These are phyloP conservation scores for Caenorhabditis wallacei DNA, from an alignment of 2,888 invertebrate genomes.

Conservation along the genomic window DNA sequence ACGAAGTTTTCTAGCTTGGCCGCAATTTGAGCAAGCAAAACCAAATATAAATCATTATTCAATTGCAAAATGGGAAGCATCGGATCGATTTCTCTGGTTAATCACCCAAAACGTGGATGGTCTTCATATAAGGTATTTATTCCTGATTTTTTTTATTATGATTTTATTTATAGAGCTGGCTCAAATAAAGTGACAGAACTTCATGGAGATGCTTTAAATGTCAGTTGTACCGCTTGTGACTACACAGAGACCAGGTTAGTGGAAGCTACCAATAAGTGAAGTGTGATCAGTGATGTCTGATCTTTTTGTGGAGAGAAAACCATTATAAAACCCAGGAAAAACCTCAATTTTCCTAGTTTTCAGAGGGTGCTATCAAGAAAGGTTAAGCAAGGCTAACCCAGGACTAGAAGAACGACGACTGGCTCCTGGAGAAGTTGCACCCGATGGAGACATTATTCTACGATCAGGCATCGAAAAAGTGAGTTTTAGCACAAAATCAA, in stretches of 20 bases:
- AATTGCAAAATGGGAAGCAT: constrained; percentile 87
- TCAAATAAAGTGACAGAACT: constrained; percentile 90
- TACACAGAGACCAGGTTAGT: constrained; percentile 64
- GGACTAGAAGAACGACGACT: constrained; percentile 78
- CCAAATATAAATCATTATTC: constrained; percentile 91
- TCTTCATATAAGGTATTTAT: constrained; percentile 87
- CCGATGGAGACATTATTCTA: constrained; percentile 90
- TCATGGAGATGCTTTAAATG: constrained; percentile 88
- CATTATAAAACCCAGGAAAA: too few relatives aligned
- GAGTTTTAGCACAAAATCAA: not conserved
- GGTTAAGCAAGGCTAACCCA: constrained; percentile 88
- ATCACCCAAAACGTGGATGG: constrained; percentile 98
- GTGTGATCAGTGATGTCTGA: too few relatives aligned
- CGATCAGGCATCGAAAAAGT: constrained; percentile 86
- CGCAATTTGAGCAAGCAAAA: constrained; percentile 87
- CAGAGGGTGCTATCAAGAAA: constrained; percentile 90
- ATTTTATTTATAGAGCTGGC: constrained; percentile 88
- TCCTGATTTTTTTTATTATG: not conserved
- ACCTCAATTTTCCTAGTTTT: too few relatives aligned
- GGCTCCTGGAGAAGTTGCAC: constrained; percentile 75
- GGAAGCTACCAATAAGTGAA: too few relatives aligned
- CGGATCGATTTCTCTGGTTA: constrained; percentile 87
- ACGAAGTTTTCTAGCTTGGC: constrained; percentile 95
- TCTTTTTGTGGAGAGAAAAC: too few relatives aligned
- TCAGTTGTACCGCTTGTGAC: constrained; percentile 76